Evolutionary conservation across 1,140 invertebrate genomes (phyloP), one percentile per base, ranked within the genome.

Genomic region (Charaxes varanes): DNA sequence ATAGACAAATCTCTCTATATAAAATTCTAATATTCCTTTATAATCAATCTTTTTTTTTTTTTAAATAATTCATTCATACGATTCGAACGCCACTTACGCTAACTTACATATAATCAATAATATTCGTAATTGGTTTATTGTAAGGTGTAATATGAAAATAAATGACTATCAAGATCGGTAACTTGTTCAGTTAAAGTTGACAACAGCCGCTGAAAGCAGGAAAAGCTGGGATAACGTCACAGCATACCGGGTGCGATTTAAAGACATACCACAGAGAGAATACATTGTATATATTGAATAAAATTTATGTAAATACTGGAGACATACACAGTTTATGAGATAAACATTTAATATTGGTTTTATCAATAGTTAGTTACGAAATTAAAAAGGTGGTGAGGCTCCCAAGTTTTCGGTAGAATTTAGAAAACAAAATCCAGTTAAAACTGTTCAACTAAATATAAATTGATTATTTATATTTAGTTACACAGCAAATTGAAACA

Each of bases 71-170:
- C 36, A 42, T 51, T 61, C 44, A 62, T 65, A 67, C 59, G 59
- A 49, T 64, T 64, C 60, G 47, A 61, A 63, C 47, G 50, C 53
- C 55, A 58, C 54, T 66, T 69, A 64, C 37, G 51, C 56, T 71
- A 73, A 55, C 57, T 64, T 61, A 65, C 41, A 55, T 56, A 44
- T 57, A 41, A 28, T 41, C 48, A 46, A 53, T 49, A 53, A 58
- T 23, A 45, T 43, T 42, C n/a, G 36, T 42, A 58, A 61, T 40
- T 31, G 33, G 42, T 43, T 51, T 33, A 47, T 57, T 59, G 58
- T 70, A 60, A 59, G 44, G 52, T 56, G 41, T 56, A 35, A 40
- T 68, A 66, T 51, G 59, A 74, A 78, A 78, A 74, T 78, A 74
- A 68, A 67, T 64, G 51, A 63, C 56, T 72, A 63, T 68, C 28